Conservation (phyloP, 2,797 vertebrate species). For the Psittacula derbiana region DNA sequence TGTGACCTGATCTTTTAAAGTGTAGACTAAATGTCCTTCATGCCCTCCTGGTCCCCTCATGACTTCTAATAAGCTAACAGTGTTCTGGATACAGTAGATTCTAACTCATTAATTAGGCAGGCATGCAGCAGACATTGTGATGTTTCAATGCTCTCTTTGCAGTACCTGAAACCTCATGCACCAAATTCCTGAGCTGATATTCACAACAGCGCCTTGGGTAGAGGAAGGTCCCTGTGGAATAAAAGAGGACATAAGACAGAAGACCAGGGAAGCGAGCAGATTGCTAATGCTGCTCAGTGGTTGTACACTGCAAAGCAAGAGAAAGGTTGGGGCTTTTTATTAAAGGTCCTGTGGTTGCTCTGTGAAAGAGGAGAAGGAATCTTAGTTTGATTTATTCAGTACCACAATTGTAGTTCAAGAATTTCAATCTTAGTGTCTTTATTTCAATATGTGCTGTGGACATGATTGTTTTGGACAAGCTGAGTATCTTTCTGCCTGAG, state of each 20-base stretch:
- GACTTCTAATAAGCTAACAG: not conserved
- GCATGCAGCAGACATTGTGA: not conserved
- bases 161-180: not conserved
- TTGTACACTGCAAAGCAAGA: not conserved
- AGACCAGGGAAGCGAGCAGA: not conserved
- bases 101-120: constrained; percentile 18
- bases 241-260: not conserved
- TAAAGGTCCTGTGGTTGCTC: not conserved
- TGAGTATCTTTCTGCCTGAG: not conserved
- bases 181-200: not conserved
- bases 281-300: not conserved
- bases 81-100: not conserved
- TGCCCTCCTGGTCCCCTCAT: constrained; percentile 11
- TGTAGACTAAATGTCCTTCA: not conserved
- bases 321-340: not conserved
- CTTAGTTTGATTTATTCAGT: not conserved
- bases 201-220: not conserved
- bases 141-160: constrained; percentile 12
- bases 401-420: fast-evolving
- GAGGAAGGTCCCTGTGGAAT: not conserved
- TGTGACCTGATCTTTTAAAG: constrained; percentile 15
- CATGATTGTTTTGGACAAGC: not conserved
- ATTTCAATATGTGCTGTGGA: not conserved
- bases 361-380: not conserved
- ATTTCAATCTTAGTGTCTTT: not conserved